Conservation (phyloP, 2,797 vertebrate genomes). For the Myotis myotis region DNA sequence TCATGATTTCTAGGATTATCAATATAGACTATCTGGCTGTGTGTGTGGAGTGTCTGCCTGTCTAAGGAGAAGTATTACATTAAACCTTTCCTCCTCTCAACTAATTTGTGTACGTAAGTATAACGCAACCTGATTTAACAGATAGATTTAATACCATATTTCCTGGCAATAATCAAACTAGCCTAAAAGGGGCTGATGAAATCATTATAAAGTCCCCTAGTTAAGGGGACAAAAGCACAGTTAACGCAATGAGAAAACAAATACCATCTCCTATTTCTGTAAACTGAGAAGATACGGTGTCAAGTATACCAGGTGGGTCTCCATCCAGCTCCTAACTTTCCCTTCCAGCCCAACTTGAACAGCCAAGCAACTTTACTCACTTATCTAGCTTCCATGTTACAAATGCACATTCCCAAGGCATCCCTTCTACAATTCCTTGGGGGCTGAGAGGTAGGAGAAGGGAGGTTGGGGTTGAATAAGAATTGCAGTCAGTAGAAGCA, state of each 20-base stretch:
- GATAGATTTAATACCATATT: conserved; percentile 1
- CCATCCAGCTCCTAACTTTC: neutral
- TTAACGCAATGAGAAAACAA: conserved; percentile 14
- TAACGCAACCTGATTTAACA: conserved; percentile 23
- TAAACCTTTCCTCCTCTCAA: neutral
- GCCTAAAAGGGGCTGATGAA: conserved; percentile 1
- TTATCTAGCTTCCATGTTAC: neutral
- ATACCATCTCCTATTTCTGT: neutral
- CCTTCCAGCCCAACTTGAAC: neutral
- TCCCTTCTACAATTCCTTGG: neutral
- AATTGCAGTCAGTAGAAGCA: conserved; percentile 6
- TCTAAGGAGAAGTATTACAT: conserved; percentile 6
- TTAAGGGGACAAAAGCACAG: conserved; percentile 21
- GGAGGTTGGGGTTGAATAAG: neutral
- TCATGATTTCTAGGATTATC: neutral
- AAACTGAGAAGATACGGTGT: neutral
- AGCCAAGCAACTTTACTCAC: neutral
- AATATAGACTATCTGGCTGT: neutral
- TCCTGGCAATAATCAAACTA: conserved; percentile 30
- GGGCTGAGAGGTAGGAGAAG: neutral
- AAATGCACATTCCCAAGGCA: neutral
- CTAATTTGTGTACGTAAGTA: neutral
- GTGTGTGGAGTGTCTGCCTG: neutral
- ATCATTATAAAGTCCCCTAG: conserved; percentile 11
- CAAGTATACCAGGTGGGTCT: neutral